phyloP scores from a whole-genome alignment of 2,888 invertebrate genomes.

The Xylophagus ater region DNA sequence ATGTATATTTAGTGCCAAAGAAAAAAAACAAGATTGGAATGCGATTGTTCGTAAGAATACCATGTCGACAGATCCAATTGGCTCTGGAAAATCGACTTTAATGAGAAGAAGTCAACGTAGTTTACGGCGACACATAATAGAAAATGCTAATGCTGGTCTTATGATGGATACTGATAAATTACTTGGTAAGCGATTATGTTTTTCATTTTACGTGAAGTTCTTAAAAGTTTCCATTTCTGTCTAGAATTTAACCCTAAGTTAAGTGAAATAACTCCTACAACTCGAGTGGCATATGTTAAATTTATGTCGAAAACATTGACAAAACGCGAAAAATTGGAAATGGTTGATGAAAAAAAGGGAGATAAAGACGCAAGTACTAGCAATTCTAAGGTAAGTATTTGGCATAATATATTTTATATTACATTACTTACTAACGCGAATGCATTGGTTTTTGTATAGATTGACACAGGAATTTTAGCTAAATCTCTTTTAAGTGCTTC shows the following conservation, averaged over 20 bases:
- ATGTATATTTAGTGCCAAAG: constrained; percentile 20
- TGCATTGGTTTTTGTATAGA: too few species aligned
- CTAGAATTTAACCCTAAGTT: constrained; percentile 74
- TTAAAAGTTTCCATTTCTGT: constrained; percentile 20
- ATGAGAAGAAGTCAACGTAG: constrained; percentile 57
- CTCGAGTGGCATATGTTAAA: constrained; percentile 76
- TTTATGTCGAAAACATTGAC: constrained; percentile 69
- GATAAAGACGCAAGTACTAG: background rate
- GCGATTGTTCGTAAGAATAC: constrained; percentile 66
- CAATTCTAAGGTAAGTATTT: background rate
- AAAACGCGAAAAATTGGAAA: constrained; percentile 31
- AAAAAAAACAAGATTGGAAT: constrained; percentile 63
- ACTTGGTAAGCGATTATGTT: constrained; percentile 43
- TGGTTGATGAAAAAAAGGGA: background rate
- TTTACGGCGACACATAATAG: constrained; percentile 56
- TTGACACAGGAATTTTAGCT: too few species aligned
- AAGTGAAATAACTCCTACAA: constrained; percentile 60
- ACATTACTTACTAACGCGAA: too few species aligned
- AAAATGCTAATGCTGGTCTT: constrained; percentile 51
- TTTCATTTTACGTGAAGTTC: background rate
- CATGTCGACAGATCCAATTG: constrained; percentile 61
- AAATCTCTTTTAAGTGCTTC: too few species aligned
- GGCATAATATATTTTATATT: too few species aligned
- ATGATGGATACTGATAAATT: constrained; percentile 59
- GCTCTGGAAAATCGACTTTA: constrained; percentile 57